These are phyloP conservation scores for Oncorhynchus clarkii DNA, from an alignment of 2,113 vertebrate genomes.

Conservation along the genomic window DNA sequence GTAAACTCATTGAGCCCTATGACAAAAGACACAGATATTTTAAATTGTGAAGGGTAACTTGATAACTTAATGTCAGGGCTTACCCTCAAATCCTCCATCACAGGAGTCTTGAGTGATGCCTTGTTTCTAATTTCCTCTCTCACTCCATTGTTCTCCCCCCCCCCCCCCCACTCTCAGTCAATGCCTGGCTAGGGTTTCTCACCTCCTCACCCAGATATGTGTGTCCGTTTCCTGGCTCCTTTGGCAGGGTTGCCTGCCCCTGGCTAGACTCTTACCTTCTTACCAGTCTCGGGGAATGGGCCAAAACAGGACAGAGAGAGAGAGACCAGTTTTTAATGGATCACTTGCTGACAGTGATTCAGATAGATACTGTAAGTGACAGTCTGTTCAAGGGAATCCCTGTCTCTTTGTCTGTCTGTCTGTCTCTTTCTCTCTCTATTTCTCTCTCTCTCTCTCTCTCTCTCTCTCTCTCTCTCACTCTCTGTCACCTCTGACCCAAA, in stretches of 20 bases:
- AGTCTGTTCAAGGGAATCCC: background rate
- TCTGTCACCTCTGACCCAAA: background rate
- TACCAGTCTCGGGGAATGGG: too few relatives aligned
- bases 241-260: too few relatives aligned
- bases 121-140: constrained; percentile 5
- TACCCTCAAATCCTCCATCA: constrained; percentile 27
- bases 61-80: constrained; percentile 51
- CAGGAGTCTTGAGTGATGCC: constrained; percentile 10
- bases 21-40: constrained; percentile 34
- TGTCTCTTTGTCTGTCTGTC: too few relatives aligned
- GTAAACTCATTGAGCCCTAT: background rate
- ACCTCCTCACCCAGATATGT: too few relatives aligned
- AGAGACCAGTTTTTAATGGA: constrained; percentile 6
- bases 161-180: background rate
- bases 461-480: background rate
- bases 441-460: background rate
- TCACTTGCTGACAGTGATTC: constrained; percentile 14
- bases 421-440: background rate
- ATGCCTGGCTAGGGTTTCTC: too few relatives aligned
- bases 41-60: constrained; percentile 45
- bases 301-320: background rate
- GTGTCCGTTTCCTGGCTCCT: too few relatives aligned
- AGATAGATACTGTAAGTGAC: background rate
- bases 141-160: background rate
- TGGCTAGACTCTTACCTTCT: too few relatives aligned